phyloP scores from a whole-genome alignment of 23 tunicate genomes.

The Clavelina lepadiformis region DNA sequence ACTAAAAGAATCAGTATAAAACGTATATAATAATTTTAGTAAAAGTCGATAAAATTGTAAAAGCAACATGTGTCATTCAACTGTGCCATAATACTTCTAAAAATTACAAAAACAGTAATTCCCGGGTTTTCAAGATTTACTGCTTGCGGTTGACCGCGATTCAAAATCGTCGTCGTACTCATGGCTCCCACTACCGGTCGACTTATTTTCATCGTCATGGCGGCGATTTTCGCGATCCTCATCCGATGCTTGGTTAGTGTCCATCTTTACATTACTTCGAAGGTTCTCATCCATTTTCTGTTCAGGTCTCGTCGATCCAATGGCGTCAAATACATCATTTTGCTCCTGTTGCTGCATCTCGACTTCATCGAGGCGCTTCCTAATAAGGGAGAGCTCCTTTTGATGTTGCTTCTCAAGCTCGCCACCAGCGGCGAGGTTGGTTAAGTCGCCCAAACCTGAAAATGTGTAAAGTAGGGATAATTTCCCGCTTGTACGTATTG shows the following conservation, averaged over 20 bases:
- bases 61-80: too few relatives aligned
- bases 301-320: constrained; percentile 7
- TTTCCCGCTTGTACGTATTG: too few relatives aligned
- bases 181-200: constrained; percentile 26
- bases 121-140: background rate
- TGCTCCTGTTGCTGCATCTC: constrained; percentile 51
- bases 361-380: constrained; percentile 48
- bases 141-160: constrained; percentile 1
- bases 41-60: too few relatives aligned
- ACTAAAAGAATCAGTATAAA: too few relatives aligned
- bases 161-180: constrained; percentile 44
- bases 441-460: constrained; percentile 9
- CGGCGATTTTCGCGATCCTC: background rate
- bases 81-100: too few relatives aligned
- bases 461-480: too few relatives aligned
- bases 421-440: background rate
- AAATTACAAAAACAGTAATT: too few relatives aligned
- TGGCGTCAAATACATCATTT: constrained; percentile 47
- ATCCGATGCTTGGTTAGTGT: too few relatives aligned
- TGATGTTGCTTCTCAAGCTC: constrained; percentile 18
- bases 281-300: background rate
- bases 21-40: too few relatives aligned
- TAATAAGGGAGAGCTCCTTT: constrained; percentile 40
- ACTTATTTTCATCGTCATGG: background rate
- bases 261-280: too few relatives aligned